These are phyloP conservation scores for Patiria pectinifera DNA, from an alignment of 53 echinoderm and acorn worm genomes.

Conservation along the genomic window DNA sequence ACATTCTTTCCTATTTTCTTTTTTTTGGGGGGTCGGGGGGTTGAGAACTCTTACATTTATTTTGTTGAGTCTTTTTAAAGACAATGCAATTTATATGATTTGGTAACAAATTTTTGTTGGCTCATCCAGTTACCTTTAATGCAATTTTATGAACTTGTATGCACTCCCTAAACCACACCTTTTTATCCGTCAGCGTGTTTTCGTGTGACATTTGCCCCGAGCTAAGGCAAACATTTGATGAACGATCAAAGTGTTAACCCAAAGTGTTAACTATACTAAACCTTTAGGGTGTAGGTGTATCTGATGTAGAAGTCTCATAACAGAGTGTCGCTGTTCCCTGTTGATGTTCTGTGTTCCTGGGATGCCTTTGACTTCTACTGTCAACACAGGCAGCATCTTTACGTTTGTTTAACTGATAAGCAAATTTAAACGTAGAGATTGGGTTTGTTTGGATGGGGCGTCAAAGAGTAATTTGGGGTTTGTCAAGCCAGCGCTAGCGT, in stretches of 20 bases:
- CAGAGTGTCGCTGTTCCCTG: not conserved
- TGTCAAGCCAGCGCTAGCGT: no score
- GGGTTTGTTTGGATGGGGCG: not conserved
- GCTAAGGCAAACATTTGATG: not conserved
- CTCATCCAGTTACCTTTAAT: no score
- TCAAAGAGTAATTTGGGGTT: not conserved
- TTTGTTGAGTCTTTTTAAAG: no score
- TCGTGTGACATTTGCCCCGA: not conserved
- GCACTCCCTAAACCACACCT: no score
- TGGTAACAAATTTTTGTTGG: no score
- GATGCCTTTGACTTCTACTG: not conserved
- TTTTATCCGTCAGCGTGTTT: not conserved
- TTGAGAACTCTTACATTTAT: no score
- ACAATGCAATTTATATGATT: no score
- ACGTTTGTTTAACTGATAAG: not conserved
- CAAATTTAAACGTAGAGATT: not conserved
- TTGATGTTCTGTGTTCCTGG: not conserved
- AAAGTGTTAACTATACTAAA: not conserved
- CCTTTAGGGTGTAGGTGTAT: not conserved
- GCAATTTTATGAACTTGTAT: no score
- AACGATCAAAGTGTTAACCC: not conserved
- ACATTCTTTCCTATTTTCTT: no score
- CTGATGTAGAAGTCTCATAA: not conserved
- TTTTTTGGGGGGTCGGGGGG: no score
- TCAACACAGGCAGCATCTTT: not conserved